These are phyloP conservation scores for Dicaeum eximium DNA, from an alignment of 2,113 vertebrate genomes.

Conservation along the genomic window DNA sequence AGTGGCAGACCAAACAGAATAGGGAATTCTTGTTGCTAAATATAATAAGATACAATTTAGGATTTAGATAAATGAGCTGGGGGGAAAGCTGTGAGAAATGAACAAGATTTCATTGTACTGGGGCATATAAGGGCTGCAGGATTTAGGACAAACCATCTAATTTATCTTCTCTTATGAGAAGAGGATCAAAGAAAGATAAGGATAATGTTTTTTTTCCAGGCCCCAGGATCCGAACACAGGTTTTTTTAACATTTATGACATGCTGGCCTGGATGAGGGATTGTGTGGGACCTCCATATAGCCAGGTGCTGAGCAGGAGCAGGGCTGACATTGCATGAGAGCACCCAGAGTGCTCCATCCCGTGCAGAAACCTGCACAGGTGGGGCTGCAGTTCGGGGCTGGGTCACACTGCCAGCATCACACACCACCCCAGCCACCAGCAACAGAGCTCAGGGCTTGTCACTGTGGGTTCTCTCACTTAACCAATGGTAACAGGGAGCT, in stretches of 20 bases:
- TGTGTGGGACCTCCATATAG: background rate
- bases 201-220: background rate
- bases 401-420: background rate
- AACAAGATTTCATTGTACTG: background rate
- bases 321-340: background rate
- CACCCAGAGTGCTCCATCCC: background rate
- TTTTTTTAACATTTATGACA: background rate
- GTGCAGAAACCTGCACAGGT: background rate
- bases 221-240: background rate
- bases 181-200: background rate
- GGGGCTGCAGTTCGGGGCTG: background rate
- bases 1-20: background rate
- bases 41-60: background rate
- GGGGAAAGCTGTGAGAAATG: background rate
- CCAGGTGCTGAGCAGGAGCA: background rate
- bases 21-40: background rate
- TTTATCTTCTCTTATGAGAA: background rate
- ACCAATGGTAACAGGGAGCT: no score
- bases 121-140: background rate
- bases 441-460: no score
- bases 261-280: background rate
- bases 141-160: background rate
- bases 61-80: background rate
- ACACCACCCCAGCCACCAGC: no score
- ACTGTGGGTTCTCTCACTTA: no score